Evolutionary conservation across 92 coral and sea anemone species (phyloP), one percentile per base, ranked within the genome.

Genomic region (Paramuricea clavata): DNA sequence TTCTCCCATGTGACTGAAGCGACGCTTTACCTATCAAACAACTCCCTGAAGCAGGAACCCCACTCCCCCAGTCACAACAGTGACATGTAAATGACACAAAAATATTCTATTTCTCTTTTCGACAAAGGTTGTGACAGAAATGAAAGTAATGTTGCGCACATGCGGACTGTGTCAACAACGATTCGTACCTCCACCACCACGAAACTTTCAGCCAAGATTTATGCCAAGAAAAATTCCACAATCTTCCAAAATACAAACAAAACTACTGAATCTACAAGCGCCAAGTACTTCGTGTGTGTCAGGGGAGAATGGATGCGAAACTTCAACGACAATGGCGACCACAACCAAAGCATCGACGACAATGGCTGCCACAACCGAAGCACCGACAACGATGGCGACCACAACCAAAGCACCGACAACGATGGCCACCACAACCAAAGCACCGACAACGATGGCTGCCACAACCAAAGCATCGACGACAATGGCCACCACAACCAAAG

Each of bases 141-240:
- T 74, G 49, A 41, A 12, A 56, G 50, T 62, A 16, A 52, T 57
- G 49, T 17, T 52, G 16, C n/a, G 69, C 8, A 26, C 16, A 47
- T 78, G 83, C 16, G 83, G 69, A 22, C 12, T 78, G 26, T 52
- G 83, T 52, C 31, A 74, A 19, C 2, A 47, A 10, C 23, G 34
- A 0, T 9, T 23, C n/a, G 39, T 6, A 43, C 21, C 9, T 7
- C n/a, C 23, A 72, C 50, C 61, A 73, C 7, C 33, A 69, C 15
- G n/a, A 69, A 28, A 17, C 1, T 12, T 33, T 25, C 42, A 33
- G 9, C 42, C 76, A 36, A 43, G 21, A 56, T 56, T 56, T 25
- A 16, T 16, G 6, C 21, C 21, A 60, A 60, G 68, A 60, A 16
- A 25, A 21, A 9, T 28, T 0, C 68, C 68, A 5, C 31, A 60